phyloP scores from a whole-genome alignment of 2,888 invertebrate species.

The Eutolmus rufibarbis region DNA sequence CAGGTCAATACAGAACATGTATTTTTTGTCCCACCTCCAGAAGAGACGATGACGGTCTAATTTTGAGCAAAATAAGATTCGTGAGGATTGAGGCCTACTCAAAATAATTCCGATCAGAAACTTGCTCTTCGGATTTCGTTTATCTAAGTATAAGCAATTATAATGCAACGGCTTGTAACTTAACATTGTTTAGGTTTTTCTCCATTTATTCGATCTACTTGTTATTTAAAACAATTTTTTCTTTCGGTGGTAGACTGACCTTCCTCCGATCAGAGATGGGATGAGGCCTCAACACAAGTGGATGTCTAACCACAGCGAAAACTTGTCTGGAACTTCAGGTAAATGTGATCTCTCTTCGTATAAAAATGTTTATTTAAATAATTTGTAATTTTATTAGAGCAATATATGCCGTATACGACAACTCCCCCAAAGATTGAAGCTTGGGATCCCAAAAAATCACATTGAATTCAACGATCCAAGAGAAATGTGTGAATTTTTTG shows the following conservation, averaged over 20 bases:
- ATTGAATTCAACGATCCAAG: conserved; percentile 44
- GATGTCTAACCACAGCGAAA: conserved; percentile 86
- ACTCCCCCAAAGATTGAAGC: conserved; percentile 85
- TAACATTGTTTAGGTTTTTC: too few species aligned
- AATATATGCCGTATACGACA: conserved; percentile 92
- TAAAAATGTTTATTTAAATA: background rate
- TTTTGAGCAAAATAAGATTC: too few species aligned
- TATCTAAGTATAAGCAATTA: too few species aligned
- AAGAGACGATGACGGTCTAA: too few species aligned
- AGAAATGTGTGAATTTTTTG: background rate
- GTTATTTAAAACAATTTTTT: background rate
- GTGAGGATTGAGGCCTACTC: too few species aligned
- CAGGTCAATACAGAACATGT: too few species aligned
- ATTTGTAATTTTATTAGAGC: conserved; percentile 56
- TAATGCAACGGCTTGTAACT: too few species aligned
- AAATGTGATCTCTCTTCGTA: conserved; percentile 9
- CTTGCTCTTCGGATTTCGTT: too few species aligned
- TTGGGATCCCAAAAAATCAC: conserved; percentile 71
- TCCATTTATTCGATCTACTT: too few species aligned
- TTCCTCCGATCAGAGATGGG: conserved; percentile 67
- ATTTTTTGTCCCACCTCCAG: too few species aligned
- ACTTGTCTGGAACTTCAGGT: conserved; percentile 80
- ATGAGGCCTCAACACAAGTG: conserved; percentile 81
- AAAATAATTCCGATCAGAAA: too few species aligned
- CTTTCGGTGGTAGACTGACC: conserved; percentile 57